phyloP scores from a whole-genome alignment of 2,797 vertebrate genomes.

The Anabacerthia variegaticeps region DNA sequence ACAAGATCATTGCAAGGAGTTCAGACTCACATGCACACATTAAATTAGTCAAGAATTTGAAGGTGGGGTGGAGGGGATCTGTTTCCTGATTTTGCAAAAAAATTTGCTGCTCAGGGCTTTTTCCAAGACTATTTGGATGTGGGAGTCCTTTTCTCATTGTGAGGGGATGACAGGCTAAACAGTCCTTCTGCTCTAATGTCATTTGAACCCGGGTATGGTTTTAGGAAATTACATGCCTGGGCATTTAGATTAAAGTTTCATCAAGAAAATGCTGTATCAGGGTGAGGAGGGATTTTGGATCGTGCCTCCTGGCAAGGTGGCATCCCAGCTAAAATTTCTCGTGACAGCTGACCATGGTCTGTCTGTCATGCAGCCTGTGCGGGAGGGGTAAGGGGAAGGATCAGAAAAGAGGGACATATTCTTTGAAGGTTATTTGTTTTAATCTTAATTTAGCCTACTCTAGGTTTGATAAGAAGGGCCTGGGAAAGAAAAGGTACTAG shows the following conservation, averaged over 20 bases:
- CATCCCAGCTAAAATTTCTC: background rate
- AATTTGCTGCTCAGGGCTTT: background rate
- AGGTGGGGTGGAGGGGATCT: background rate
- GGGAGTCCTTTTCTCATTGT: background rate
- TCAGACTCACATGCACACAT: background rate
- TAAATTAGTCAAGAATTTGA: slow-evolving; percentile 15
- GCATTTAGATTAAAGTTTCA: background rate
- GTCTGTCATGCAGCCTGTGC: background rate
- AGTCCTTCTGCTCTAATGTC: background rate
- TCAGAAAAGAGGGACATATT: background rate
- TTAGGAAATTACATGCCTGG: background rate
- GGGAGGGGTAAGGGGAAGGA: background rate
- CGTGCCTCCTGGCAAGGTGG: background rate
- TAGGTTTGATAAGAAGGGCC: background rate
- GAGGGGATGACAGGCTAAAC: background rate
- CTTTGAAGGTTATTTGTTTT: background rate
- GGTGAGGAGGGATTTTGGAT: background rate
- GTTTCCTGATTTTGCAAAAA: slow-evolving; percentile 25
- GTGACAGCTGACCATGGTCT: background rate
- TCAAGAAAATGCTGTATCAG: background rate
- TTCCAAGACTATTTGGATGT: background rate
- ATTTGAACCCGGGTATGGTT: background rate
- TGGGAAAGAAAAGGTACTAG: background rate
- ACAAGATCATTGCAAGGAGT: slow-evolving; percentile 22
- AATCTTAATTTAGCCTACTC: background rate